Percentiles rank a stretch among this genome's conserved stretches.
Evolutionary conservation across 2,888 invertebrate species (phyloP).

Genomic region (Argynnis bischoffii): DNA sequence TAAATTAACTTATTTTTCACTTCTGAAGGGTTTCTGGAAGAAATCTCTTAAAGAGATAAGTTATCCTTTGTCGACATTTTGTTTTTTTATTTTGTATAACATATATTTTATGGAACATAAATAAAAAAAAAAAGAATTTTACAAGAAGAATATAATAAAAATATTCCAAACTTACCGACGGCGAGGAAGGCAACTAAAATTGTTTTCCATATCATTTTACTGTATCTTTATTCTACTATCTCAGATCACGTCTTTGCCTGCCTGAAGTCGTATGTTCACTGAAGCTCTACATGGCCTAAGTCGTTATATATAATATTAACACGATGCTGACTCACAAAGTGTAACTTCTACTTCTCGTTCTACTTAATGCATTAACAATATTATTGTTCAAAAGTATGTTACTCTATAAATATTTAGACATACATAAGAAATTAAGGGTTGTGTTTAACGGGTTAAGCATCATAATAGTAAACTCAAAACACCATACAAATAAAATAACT

Average conservation of each 20-base stretch:
- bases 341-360: conserved; percentile 12
- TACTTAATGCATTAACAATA: conserved; percentile 7
- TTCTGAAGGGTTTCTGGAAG: too few relatives aligned
- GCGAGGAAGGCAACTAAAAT: conserved; percentile 51
- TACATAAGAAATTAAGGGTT: too few relatives aligned
- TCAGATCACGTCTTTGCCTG: conserved; percentile 36
- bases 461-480: too few relatives aligned
- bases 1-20: too few relatives aligned
- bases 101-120: too few relatives aligned
- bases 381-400: conserved; percentile 16
- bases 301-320: conserved; percentile 47
- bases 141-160: neutral
- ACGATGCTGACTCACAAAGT: conserved; percentile 40
- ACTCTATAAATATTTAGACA: neutral
- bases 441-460: too few relatives aligned
- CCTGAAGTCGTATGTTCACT: conserved; percentile 50
- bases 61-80: too few relatives aligned
- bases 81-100: too few relatives aligned
- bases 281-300: conserved; percentile 44
- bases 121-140: too few relatives aligned
- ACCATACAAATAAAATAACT: too few relatives aligned
- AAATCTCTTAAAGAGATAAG: too few relatives aligned
- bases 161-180: conserved; percentile 53
- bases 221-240: conserved; percentile 30
- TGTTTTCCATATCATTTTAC: conserved; percentile 60